Evolutionary conservation across 2,113 vertebrate genomes (phyloP), one percentile per base, ranked within the genome.

Genomic region (Lophura nycthemera): DNA sequence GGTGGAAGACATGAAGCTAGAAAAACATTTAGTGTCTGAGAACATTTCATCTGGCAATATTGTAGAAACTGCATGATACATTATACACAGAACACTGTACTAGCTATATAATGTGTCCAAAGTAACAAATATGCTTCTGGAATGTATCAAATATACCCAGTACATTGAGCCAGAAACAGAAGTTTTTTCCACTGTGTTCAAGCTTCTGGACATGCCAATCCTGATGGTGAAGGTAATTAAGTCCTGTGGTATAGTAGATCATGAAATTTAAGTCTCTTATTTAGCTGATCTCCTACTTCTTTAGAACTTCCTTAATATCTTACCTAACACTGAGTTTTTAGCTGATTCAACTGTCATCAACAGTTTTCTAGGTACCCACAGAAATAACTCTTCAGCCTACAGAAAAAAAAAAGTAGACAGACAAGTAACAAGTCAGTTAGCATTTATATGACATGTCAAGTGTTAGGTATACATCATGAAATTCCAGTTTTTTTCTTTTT

Each of bases 331-430:
- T 64, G 99, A 99, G 97, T 97, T 99, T 97, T 99, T 99, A 87
- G 99, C 99, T 13, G 99, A 99, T 90, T 99, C 99, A 92, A 99
- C 99, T 0, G 99, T 99, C 99, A 99, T 99, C 85, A 99, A 95
- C 95, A 99, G 98, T 97, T 99, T 99, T 95, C 99, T 98, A 90
- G 99, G 99, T 96, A 99, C 98, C 99, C 99, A 99, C 59, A 99
- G 97, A 95, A 99, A 99, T 59, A 99, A 96, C 82, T 99, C 99
- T 96, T 99, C 99, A 88, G 99, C 99, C 99, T 99, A 82, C 30
- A 73, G 74, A 77, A 86, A 76, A 40, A 10, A 76, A 40, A 10
- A 83, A 50, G 89, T 0, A 94, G 43, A 90, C 36, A 36, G 36
- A 36, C 36, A 36, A 36, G 36, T 36, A 36, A 36, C 36, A 63